Evolutionary conservation across 1,140 invertebrate genomes (phyloP), one percentile per base, ranked within the genome.

Genomic region (Leptinotarsa undecemlineata): DNA sequence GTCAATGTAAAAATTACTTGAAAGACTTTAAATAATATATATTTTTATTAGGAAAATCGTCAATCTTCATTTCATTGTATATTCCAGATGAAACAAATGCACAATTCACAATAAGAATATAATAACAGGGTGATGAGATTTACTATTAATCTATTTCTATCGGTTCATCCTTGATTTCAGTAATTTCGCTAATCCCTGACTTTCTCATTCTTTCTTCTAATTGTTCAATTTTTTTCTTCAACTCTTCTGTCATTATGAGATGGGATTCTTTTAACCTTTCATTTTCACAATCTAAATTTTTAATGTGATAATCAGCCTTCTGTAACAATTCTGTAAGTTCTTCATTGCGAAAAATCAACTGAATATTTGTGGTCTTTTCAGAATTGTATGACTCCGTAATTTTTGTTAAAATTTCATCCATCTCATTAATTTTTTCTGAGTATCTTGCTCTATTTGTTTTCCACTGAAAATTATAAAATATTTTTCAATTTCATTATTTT

Each of bases 141-240:
- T 15, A n/a, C 11, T 19, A 19, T 20, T 14, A 64, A 64, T 64
- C 62, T 23, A 64, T 64, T 64, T 64, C 62, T 64, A 64, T 64
- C 23, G 20, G 20, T 21, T 64, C 62, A 21, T 64, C 20, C 23
- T 64, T 64, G 23, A 64, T 64, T 19, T 64, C 20, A 23, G 20
- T 26, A 19, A 64, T 21, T 26, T 64, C 62, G 20, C 20, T 64
- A 5, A 23, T 64, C 3, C 20, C 62, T 11, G 11, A 20, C 15
- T 15, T 64, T 19, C 13, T 17, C 3, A 14, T 68, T 4, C 48
- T 23, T 19, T 68, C 42, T 15, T 68, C 17, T n/a, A 68, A 42
- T 11, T 26, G n/a, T 42, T 68, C 26, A 5, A 68, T 68, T 26
- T 48, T n/a, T 20, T 1, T 47, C 33, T 47, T 68, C 11, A 68